These are phyloP conservation scores for Heliconius ethilla DNA, from an alignment of 2,888 invertebrate species.

Conservation along the genomic window DNA sequence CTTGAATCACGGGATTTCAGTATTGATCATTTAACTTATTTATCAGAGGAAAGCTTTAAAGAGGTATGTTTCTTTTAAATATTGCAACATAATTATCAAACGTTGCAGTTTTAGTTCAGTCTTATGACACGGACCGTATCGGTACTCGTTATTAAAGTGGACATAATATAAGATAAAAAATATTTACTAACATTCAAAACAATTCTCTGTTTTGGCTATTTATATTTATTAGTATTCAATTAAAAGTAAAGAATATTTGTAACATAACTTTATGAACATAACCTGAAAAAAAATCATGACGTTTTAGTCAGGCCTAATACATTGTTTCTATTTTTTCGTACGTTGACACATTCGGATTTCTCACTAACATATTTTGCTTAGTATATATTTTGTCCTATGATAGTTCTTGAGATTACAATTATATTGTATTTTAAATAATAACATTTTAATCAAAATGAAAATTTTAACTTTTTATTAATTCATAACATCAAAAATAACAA, in stretches of 20 bases:
- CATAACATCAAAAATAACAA: not conserved
- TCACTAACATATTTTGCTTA: not conserved
- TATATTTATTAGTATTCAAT: not conserved
- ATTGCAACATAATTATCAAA: conserved; percentile 20
- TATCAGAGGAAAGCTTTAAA: conserved; percentile 39
- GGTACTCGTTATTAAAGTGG: not conserved
- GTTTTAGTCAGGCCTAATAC: not conserved
- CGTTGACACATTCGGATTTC: not conserved
- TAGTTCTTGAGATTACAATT: not conserved
- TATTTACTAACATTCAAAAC: not conserved
- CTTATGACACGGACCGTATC: conserved; percentile 26
- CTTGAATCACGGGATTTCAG: conserved; percentile 80
- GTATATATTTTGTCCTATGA: not conserved
- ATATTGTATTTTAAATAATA: not conserved
- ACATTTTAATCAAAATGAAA: too few species aligned
- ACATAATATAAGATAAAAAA: conserved; percentile 8
- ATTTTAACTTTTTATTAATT: not conserved
- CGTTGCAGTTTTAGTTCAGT: not conserved
- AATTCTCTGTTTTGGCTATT: not conserved
- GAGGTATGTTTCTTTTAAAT: conserved; percentile 30
- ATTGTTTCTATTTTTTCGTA: not conserved
- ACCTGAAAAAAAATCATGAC: conserved; percentile 12
- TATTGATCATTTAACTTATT: conserved; percentile 68
- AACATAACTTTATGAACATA: not conserved
- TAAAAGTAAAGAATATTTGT: not conserved